Conservation (phyloP, 2,113 vertebrate genomes). For the Halcyon malimbica region DNA sequence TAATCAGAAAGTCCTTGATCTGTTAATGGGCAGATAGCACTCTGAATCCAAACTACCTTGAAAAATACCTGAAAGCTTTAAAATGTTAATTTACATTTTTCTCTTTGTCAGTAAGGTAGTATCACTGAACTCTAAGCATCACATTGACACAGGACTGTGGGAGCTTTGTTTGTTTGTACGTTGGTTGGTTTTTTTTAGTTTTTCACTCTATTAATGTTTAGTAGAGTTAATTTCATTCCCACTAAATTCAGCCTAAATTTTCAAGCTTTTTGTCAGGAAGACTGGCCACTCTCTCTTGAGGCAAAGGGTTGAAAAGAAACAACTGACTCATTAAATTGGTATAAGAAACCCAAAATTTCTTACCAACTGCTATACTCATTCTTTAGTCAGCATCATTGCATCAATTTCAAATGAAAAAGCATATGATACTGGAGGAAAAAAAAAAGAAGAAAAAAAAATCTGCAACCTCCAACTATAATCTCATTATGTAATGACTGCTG, state of each 20-base stretch:
- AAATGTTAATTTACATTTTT: not conserved
- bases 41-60: not conserved
- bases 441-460: not conserved
- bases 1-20: constrained; percentile 24
- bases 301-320: not conserved
- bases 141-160: not conserved
- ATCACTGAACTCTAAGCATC: not conserved
- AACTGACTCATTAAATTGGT: not conserved
- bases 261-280: not conserved
- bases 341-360: not conserved
- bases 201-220: not conserved
- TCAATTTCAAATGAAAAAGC: not conserved
- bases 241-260: not conserved
- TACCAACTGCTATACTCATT: not conserved
- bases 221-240: not conserved
- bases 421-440: not conserved
- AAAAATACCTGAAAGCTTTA: not conserved
- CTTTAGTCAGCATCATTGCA: not conserved
- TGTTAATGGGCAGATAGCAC: not conserved
- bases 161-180: not conserved
- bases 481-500: not conserved
- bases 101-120: not conserved
- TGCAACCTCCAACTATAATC: not conserved
- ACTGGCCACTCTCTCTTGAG: not conserved
- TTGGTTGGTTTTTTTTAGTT: not conserved